Conservation (phyloP, 2,113 vertebrate species). For the Heloderma charlesbogerti region DNA sequence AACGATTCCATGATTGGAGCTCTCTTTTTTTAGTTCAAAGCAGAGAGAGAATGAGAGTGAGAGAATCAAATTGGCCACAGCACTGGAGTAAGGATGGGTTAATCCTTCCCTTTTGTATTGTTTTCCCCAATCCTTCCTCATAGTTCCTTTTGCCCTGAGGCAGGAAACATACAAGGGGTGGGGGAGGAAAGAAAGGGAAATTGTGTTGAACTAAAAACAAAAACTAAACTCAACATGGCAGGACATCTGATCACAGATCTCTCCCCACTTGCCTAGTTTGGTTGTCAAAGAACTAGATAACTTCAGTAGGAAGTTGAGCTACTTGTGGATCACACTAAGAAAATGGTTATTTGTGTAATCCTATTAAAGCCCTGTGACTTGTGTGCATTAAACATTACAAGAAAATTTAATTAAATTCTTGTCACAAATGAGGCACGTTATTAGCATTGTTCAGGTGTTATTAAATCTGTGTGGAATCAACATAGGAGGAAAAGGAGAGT, state of each 20-base stretch:
- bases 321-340: background rate
- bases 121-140: background rate
- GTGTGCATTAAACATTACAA: background rate
- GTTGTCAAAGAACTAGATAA: background rate
- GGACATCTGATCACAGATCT: background rate
- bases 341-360: background rate
- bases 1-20: background rate
- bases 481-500: no score
- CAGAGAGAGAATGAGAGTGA: no score
- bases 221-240: background rate
- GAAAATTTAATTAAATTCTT: background rate
- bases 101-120: background rate
- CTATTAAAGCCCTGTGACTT: background rate
- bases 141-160: background rate
- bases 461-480: no score
- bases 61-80: background rate
- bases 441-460: no score
- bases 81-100: background rate
- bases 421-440: background rate
- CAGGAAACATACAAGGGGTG: background rate
- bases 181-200: background rate
- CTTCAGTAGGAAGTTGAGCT: constrained; percentile 1
- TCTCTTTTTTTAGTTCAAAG: background rate
- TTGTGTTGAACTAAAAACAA: background rate
- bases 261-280: background rate